Percentiles rank a stretch among this genome's conserved stretches.
Conservation (phyloP, 2,797 vertebrate species). For the Hydrophis major region DNA sequence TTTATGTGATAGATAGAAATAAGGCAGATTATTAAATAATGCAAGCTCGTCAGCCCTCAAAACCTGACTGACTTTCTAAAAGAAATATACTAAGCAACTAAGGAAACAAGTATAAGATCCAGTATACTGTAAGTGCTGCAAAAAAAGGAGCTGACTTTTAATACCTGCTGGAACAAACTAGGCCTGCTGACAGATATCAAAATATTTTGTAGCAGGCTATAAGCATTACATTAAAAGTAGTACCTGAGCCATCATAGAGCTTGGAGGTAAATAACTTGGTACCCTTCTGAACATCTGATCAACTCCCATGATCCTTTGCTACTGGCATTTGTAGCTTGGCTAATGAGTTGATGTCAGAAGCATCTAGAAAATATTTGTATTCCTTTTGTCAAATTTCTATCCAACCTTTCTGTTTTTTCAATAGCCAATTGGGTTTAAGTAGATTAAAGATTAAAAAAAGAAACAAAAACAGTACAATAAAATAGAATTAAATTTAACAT, state of each 20-base stretch:
- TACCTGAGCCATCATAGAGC: background rate
- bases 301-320: too few species aligned
- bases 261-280: background rate
- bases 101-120: background rate
- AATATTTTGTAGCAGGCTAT: background rate
- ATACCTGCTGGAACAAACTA: background rate
- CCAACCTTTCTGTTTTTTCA: background rate
- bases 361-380: background rate
- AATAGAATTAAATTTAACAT: background rate
- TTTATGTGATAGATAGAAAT: background rate
- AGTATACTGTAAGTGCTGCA: background rate
- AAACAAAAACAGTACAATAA: background rate
- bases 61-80: background rate
- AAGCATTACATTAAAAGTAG: background rate
- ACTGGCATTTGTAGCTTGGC: background rate
- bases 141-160: background rate
- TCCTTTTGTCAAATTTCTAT: background rate
- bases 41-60: background rate
- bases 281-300: background rate
- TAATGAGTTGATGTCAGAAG: background rate
- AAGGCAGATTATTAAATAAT: background rate
- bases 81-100: background rate
- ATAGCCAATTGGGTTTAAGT: background rate
- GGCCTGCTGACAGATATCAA: background rate
- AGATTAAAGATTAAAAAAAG: background rate